Conservation (phyloP, 2,888 invertebrate species). For the Gnatocerus cornutus region DNA sequence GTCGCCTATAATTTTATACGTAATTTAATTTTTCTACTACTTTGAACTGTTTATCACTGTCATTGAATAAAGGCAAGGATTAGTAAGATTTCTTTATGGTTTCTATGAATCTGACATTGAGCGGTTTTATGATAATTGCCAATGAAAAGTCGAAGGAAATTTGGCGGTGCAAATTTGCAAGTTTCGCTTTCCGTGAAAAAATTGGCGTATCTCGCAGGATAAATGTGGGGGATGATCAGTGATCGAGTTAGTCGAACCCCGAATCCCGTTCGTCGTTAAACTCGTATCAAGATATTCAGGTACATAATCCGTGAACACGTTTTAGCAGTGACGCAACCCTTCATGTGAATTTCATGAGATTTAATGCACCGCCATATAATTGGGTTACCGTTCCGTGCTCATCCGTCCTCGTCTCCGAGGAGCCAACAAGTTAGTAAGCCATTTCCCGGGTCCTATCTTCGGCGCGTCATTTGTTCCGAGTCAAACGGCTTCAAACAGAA, state of each 20-base stretch:
- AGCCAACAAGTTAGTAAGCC: constrained; percentile 67
- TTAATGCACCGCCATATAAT: constrained; percentile 70
- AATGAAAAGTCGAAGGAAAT: too few species aligned
- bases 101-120: too few species aligned
- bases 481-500: constrained; percentile 71
- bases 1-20: too few species aligned
- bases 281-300: constrained; percentile 43
- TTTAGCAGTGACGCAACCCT: constrained; percentile 57
- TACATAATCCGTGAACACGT: constrained; percentile 48
- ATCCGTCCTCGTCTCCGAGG: constrained; percentile 64
- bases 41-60: too few species aligned
- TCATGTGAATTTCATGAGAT: constrained; percentile 70
- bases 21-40: too few species aligned
- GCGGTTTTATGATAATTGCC: too few species aligned
- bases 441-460: constrained; percentile 62
- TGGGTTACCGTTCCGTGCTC: constrained; percentile 65
- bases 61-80: too few species aligned
- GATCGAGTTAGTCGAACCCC: constrained; percentile 27
- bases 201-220: too few species aligned
- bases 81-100: too few species aligned
- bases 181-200: too few species aligned
- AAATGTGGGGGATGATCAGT: constrained; percentile 9
- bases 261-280: constrained; percentile 19
- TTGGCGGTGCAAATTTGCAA: too few species aligned
- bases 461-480: constrained; percentile 62